phyloP scores from a whole-genome alignment of 2,888 invertebrate species.

The Zootermopsis nevadensis region DNA sequence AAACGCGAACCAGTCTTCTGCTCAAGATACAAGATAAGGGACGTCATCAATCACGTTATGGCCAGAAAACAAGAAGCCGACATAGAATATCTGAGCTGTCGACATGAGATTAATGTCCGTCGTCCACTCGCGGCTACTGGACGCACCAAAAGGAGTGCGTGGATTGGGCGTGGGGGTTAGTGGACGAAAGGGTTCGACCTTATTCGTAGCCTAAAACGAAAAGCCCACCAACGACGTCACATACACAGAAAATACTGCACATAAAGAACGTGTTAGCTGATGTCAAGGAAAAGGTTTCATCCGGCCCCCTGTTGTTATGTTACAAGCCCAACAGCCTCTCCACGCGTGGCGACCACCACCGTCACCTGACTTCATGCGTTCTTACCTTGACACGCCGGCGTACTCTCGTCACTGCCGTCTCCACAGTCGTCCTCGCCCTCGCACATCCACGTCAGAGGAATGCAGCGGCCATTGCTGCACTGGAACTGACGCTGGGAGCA shows the following conservation, averaged over 20 bases:
- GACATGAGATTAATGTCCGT: background rate
- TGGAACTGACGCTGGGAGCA: slow-evolving; percentile 79
- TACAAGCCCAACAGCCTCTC: background rate
- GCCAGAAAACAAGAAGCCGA: background rate
- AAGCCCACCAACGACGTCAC: too few relatives aligned
- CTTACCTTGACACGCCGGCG: slow-evolving; percentile 76
- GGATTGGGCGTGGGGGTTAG: too few relatives aligned
- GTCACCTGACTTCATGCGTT: background rate
- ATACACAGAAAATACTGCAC: too few relatives aligned
- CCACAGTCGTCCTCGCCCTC: slow-evolving; percentile 83
- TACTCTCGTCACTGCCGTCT: slow-evolving; percentile 84
- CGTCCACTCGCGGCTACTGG: background rate
- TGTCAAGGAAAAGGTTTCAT: too few relatives aligned
- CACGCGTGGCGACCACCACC: background rate
- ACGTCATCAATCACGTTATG: slow-evolving; percentile 3
- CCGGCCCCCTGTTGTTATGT: too few relatives aligned
- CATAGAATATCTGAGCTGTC: background rate
- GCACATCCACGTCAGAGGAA: slow-evolving; percentile 81
- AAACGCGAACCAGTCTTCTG: background rate
- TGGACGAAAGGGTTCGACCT: too few relatives aligned
- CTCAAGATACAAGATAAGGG: slow-evolving; percentile 3
- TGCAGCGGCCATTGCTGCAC: slow-evolving; percentile 80
- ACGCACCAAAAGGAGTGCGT: too few relatives aligned
- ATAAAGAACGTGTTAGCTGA: too few relatives aligned
- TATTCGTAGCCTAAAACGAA: too few relatives aligned